These are phyloP conservation scores for Neostethus bicornis DNA, from an alignment of 2,797 vertebrate species.

Conservation along the genomic window DNA sequence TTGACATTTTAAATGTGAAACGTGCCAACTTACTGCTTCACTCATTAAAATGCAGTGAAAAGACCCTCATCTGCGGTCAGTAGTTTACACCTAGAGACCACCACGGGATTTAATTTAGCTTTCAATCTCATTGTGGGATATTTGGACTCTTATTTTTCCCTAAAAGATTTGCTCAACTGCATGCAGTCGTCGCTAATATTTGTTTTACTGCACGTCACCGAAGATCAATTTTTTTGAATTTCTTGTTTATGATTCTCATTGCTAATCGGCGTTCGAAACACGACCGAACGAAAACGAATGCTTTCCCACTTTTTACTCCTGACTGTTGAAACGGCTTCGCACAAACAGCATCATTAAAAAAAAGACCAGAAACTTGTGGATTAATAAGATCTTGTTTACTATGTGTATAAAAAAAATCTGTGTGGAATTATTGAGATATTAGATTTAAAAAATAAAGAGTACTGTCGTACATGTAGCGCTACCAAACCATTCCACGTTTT, in stretches of 20 bases:
- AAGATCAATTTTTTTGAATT: constrained; percentile 43
- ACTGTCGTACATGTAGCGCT: constrained; percentile 75
- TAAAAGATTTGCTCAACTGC: constrained; percentile 62
- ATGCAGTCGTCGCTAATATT: constrained; percentile 63
- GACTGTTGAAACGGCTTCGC: constrained; percentile 78
- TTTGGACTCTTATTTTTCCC: constrained; percentile 46
- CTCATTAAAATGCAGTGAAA: constrained; percentile 72
- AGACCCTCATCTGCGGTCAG: constrained; percentile 49
- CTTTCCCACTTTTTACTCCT: constrained; percentile 64
- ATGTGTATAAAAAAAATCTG: constrained; percentile 73
- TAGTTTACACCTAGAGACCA: constrained; percentile 39
- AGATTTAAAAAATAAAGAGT: constrained; percentile 63
- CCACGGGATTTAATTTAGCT: constrained; percentile 52
- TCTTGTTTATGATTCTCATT: constrained; percentile 48
- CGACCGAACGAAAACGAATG: constrained; percentile 53
- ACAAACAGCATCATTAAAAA: constrained; percentile 62
- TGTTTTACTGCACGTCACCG: constrained; percentile 59
- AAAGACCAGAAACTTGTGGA: constrained; percentile 88
- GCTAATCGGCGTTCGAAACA: constrained; percentile 49
- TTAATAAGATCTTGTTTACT: constrained; percentile 80
- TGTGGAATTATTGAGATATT: constrained; percentile 76
- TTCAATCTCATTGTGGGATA: constrained; percentile 41
- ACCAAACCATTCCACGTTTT: constrained; percentile 74
- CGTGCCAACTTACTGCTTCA: constrained; percentile 73
- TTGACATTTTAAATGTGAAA: constrained; percentile 70